Evolutionary conservation across 2,113 vertebrate genomes (phyloP).

Genomic region (Scolopax mira): DNA sequence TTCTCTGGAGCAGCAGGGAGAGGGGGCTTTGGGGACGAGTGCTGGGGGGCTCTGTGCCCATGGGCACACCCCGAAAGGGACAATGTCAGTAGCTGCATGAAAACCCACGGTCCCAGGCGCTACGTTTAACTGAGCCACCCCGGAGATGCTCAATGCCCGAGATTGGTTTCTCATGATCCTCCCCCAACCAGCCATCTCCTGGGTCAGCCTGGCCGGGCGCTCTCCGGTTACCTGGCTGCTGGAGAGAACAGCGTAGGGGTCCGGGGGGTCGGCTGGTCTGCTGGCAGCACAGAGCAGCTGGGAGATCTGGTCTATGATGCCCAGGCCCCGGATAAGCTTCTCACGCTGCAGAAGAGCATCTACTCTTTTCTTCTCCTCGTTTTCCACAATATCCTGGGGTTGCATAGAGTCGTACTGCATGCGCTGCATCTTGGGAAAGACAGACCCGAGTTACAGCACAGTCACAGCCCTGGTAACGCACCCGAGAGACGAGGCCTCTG

Average conservation of each 20-base stretch:
- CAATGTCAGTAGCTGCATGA: not conserved
- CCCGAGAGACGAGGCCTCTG: not conserved
- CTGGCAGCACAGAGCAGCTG: not conserved
- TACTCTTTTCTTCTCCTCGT: constrained; percentile 71
- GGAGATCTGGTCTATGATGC: constrained; percentile 65
- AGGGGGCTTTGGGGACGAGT: no score
- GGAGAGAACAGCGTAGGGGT: not conserved
- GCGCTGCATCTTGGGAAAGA: not conserved
- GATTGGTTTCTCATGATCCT: not conserved
- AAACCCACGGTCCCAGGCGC: not conserved
- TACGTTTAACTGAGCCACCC: not conserved
- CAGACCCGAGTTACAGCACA: not conserved
- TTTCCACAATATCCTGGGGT: constrained; percentile 73
- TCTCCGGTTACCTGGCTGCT: constrained; percentile 41
- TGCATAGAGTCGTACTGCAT: constrained; percentile 50
- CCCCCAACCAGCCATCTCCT: not conserved
- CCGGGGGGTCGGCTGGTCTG: not conserved
- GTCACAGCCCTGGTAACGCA: rapidly evolving
- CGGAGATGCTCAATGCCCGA: not conserved
- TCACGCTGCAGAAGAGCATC: constrained; percentile 65
- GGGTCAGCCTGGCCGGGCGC: not conserved
- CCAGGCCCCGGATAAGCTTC: constrained; percentile 69
- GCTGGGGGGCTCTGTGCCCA: rapidly evolving
- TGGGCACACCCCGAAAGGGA: not conserved
- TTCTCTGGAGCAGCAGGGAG: not conserved